These are phyloP conservation scores for Halcyon chelicuti DNA, from an alignment of 2,797 vertebrate species.

Conservation along the genomic window DNA sequence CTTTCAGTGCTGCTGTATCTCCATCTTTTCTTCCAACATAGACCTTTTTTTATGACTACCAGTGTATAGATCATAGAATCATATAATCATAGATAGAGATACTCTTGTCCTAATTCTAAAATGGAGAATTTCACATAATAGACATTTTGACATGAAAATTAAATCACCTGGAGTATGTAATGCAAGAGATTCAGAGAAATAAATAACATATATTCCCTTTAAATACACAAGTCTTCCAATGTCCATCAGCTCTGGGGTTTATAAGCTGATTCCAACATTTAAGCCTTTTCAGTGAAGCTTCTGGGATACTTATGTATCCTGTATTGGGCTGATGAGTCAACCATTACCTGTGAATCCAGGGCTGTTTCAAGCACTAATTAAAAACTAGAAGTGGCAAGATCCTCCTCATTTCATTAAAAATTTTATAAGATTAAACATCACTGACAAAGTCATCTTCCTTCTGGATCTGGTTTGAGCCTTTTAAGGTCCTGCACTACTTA, in stretches of 20 bases:
- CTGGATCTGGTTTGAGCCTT: neutral
- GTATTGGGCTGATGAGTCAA: neutral
- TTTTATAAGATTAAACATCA: neutral
- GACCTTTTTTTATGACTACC: neutral
- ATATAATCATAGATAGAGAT: too few species aligned
- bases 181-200: constrained; percentile 8
- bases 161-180: neutral
- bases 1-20: neutral
- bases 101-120: neutral
- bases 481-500: neutral
- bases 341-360: neutral
- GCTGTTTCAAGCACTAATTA: neutral
- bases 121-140: neutral
- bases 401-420: neutral
- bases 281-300: neutral
- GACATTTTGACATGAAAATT: neutral
- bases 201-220: neutral
- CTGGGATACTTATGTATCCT: neutral
- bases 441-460: neutral
- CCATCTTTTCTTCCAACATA: neutral
- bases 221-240: neutral
- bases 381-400: neutral
- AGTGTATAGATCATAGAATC: too few species aligned
- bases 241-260: neutral
- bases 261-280: neutral